Base-by-base conservation (phyloP, 2,113 vertebrate species). In the Tachysurus fulvidraco region DNA sequence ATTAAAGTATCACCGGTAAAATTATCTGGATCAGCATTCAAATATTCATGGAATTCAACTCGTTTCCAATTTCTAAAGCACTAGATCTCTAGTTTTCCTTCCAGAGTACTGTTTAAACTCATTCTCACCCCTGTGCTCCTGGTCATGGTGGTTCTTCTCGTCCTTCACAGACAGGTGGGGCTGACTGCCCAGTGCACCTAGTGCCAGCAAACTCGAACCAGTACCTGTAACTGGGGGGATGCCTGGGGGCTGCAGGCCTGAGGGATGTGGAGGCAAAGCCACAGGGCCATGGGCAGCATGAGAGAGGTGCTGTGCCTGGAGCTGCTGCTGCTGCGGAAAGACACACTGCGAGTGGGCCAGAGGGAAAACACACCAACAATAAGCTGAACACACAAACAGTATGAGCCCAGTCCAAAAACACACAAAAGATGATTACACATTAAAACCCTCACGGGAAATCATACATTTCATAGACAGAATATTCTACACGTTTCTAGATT, bases 221-320 rank as follows among this genome's bases (percentile, higher is more conserved):
- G 95, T 92, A 83, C 96, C 97, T 0, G 95, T 94, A 89, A 96
- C 97, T 0, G 97, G 95, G 2, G 97, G 96, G 60, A 99, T 94
- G 41, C 97, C 97, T 2, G 97, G 97, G 0, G 97, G 97, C 91
- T 97, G 97, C 36, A 99, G 96, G 77, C 97, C 97, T 0, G 98
- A 98, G 0, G 97, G 97, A 87, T 98, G 98, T 1, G 97, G 97
- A 0, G 98, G 97, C 91, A 99, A 91, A 94, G 97, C 97, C 30
- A 98, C 95, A 0, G 97, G 97, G 1, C 97, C 97, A 0, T 99
- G 98, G 10, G 97, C 96, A 5, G 97, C 97, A 4, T 99, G 98
- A 25, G 97, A 98, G 78, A 99, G 97, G 92, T 98, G 98, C 93
- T 98, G 97, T 0, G 97, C 97, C 94, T 98, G 97, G 91, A 99